These are phyloP conservation scores for Tubulanus polymorphus DNA, from an alignment of 2,888 invertebrate genomes.

Conservation along the genomic window DNA sequence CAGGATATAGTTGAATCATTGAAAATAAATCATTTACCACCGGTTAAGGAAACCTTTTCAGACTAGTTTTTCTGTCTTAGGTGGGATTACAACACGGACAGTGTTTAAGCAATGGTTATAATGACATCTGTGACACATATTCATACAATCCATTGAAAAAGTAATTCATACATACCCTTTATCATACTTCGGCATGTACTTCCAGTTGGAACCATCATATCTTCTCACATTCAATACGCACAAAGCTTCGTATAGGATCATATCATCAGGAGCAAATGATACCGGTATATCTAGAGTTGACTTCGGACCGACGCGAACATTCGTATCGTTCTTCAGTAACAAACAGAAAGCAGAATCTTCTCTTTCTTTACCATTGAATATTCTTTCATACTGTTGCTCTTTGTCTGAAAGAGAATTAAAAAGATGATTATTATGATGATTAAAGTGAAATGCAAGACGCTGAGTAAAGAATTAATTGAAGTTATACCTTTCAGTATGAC, in stretches of 20 bases:
- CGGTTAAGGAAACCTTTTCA: too few relatives aligned
- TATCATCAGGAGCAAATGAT: constrained; percentile 48
- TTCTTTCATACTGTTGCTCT: constrained; percentile 19
- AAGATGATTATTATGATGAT: too few relatives aligned
- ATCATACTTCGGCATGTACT: constrained; percentile 16
- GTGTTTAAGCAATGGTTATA: too few relatives aligned
- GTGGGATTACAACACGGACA: too few relatives aligned
- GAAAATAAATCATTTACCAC: too few relatives aligned
- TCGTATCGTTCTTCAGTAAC: constrained; percentile 35
- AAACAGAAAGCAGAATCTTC: constrained; percentile 43
- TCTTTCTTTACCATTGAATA: constrained; percentile 9
- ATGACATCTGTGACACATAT: too few relatives aligned
- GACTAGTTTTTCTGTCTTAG: too few relatives aligned
- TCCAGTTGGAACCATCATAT: constrained; percentile 34
- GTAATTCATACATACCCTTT: constrained; percentile 26
- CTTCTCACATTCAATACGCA: constrained; percentile 39
- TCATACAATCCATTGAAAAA: too few relatives aligned
- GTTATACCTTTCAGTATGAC: constrained; percentile 25
- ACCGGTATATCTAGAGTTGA: constrained; percentile 50
- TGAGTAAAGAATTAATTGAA: neutral
- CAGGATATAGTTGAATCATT: too few relatives aligned
- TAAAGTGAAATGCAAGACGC: neutral
- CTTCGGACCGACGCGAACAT: constrained; percentile 44
- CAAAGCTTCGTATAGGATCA: constrained; percentile 41
- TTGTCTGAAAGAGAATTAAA: constrained; percentile 29